A percentile compares a stretch with the other conserved stretches of the same genome.
Evolutionary conservation across 2,888 invertebrate genomes (phyloP).

Genomic region (Conchocele bisecta): DNA sequence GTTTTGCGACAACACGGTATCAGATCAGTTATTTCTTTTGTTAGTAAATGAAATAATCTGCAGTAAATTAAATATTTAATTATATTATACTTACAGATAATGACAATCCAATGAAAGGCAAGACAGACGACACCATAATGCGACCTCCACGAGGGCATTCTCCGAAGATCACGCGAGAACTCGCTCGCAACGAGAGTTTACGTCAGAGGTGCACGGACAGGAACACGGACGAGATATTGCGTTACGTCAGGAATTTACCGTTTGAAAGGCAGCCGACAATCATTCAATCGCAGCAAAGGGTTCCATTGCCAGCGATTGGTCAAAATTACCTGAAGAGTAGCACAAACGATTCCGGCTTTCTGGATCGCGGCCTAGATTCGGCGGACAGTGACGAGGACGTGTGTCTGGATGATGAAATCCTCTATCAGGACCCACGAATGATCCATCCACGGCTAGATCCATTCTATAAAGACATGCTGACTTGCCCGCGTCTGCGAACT

Average conservation of each 20-base stretch:
- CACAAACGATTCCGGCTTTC: slow-evolving; percentile 62
- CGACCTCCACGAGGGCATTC: slow-evolving; percentile 48
- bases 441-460: slow-evolving; percentile 48
- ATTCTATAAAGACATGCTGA: slow-evolving; percentile 55
- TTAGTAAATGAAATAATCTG: too few relatives aligned
- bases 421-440: slow-evolving; percentile 33
- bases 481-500: slow-evolving; percentile 43
- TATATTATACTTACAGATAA: too few relatives aligned
- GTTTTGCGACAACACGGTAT: too few relatives aligned
- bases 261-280: slow-evolving; percentile 68
- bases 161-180: slow-evolving; percentile 27
- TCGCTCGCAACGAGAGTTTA: slow-evolving; percentile 40
- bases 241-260: slow-evolving; percentile 67
- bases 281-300: slow-evolving; percentile 61
- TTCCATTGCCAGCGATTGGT: slow-evolving; percentile 68
- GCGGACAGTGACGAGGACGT: slow-evolving; percentile 61
- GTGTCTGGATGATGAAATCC: slow-evolving; percentile 63
- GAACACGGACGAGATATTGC: slow-evolving; percentile 68
- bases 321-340: slow-evolving; percentile 39
- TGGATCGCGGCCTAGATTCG: slow-evolving; percentile 57
- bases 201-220: slow-evolving; percentile 55
- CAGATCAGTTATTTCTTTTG: too few relatives aligned
- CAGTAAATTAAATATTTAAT: too few relatives aligned
- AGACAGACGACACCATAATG: too few relatives aligned
- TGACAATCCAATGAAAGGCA: too few relatives aligned